Base-by-base conservation (phyloP, 2,113 vertebrate genomes). In the Taxidea taxus region DNA sequence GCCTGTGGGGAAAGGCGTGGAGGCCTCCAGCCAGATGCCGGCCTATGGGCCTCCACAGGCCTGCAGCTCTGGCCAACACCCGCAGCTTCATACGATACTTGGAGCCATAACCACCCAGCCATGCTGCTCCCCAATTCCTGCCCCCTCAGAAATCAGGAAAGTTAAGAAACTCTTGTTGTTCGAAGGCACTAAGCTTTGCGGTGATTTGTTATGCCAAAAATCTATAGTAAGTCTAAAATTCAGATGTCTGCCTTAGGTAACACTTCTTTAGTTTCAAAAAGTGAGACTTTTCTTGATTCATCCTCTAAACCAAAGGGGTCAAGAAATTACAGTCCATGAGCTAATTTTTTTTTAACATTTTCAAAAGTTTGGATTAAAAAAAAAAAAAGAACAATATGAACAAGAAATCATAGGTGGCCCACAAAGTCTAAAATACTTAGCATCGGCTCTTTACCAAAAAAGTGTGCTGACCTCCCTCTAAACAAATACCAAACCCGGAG, bases 41-140 rank as follows among this genome's bases (percentile, higher is more conserved):
- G 4, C 23, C 1, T 0, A 1, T 51, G 58, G 39, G 15, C 9
- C 51, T 42, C 27, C 6, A 0, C 5, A 11, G 16, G 18, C 31
- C n/a, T 6, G 11, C 18, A 42, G 68, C 37, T 23, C 44, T 3
- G 10, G 39, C 54, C 85, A 20, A 42, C 44, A n/a, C 4, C 27
- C 12, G 10, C 42, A 34, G 56, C 39, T 37, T 60, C 64, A 6
- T 1, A 12, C 1, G 13, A 42, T 27, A 85, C 44, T 12, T 0
- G 10, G 25, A 39, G 58, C 44, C 16, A 18, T 12, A 39, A 39
- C 25, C 1, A 0, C 25, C 18, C 4, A 9, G 58, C 15, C 49
- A 58, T 31, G 25, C 85, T 60, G 34, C 51, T 72, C 18, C 85
- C 54, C 54, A 60, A 20, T 60, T 72, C 64, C 51, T 37, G 25